phyloP scores from a whole-genome alignment of 2,797 vertebrate species.

The Scolopax bukidnonensis region DNA sequence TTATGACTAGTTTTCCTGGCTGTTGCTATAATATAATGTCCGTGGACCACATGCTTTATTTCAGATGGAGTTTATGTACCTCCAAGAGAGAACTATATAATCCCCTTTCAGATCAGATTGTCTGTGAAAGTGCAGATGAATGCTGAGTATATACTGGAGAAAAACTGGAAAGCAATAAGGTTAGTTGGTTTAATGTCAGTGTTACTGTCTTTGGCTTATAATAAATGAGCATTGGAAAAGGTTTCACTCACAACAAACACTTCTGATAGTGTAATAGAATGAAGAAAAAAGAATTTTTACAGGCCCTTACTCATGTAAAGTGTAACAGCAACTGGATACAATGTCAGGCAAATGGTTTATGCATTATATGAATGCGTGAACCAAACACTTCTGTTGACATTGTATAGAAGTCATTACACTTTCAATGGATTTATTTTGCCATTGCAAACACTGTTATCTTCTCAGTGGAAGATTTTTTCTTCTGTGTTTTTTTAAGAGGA shows the following conservation, averaged over 20 bases:
- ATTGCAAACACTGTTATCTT: slow-evolving; percentile 7
- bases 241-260: slow-evolving; percentile 38
- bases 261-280: slow-evolving; percentile 37
- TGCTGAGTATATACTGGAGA: background rate
- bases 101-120: slow-evolving; percentile 24
- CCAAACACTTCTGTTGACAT: slow-evolving; percentile 47
- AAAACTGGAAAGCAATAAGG: slow-evolving; percentile 8
- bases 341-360: slow-evolving; percentile 16
- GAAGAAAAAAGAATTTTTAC: slow-evolving; percentile 30
- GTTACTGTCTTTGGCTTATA: background rate
- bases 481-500: background rate
- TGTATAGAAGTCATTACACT: slow-evolving; percentile 34
- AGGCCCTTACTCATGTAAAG: slow-evolving; percentile 23
- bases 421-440: slow-evolving; percentile 54
- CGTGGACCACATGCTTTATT: background rate
- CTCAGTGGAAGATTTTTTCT: background rate
- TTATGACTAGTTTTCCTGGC: background rate
- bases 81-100: slow-evolving; percentile 15
- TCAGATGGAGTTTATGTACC: slow-evolving; percentile 12
- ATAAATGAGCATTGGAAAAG: slow-evolving; percentile 18
- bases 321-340: slow-evolving; percentile 17
- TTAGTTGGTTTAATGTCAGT: slow-evolving; percentile 5
- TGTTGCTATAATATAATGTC: background rate
- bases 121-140: slow-evolving; percentile 16
- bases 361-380: slow-evolving; percentile 31